These are phyloP conservation scores for Phymastichus coffea DNA, from an alignment of 1,140 invertebrate genomes.

Conservation along the genomic window DNA sequence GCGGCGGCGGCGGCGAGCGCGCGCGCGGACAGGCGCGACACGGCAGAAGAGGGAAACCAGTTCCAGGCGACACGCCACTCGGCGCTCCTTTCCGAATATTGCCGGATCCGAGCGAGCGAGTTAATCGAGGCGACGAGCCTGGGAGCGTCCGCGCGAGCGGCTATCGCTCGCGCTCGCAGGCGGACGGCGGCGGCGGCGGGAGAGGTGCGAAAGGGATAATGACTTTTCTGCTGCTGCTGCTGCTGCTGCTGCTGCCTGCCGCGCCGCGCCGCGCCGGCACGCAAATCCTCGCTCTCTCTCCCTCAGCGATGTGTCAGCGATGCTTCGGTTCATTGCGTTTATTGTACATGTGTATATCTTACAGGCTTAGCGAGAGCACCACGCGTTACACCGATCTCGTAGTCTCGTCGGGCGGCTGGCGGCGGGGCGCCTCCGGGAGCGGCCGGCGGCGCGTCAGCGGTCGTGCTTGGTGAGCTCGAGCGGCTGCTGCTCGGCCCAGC, in stretches of 20 bases:
- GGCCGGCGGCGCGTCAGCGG: slow-evolving; percentile 37
- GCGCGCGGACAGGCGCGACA: too few relatives aligned
- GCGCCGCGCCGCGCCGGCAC: too few relatives aligned
- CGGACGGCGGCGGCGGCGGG: neutral
- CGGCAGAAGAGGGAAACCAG: slow-evolving; percentile 40
- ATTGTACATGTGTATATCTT: too few relatives aligned
- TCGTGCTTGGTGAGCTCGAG: slow-evolving; percentile 55
- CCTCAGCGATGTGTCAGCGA: too few relatives aligned
- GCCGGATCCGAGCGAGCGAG: slow-evolving; percentile 52
- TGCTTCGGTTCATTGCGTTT: too few relatives aligned
- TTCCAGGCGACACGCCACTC: slow-evolving; percentile 33
- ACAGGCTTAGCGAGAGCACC: too few relatives aligned
- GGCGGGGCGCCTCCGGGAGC: too few relatives aligned
- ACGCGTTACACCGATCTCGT: too few relatives aligned
- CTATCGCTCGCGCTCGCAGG: too few relatives aligned
- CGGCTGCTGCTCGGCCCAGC: slow-evolving; percentile 54
- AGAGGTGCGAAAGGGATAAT: too few relatives aligned
- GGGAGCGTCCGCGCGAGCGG: too few relatives aligned
- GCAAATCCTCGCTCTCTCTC: neutral
- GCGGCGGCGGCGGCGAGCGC: neutral
- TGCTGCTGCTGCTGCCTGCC: too few relatives aligned
- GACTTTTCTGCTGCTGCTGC: neutral
- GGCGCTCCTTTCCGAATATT: slow-evolving; percentile 26
- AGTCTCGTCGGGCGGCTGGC: neutral
- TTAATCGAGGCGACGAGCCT: slow-evolving; percentile 54